These are phyloP conservation scores for Apis cerana DNA, from an alignment of 1,140 invertebrate genomes.

Conservation along the genomic window DNA sequence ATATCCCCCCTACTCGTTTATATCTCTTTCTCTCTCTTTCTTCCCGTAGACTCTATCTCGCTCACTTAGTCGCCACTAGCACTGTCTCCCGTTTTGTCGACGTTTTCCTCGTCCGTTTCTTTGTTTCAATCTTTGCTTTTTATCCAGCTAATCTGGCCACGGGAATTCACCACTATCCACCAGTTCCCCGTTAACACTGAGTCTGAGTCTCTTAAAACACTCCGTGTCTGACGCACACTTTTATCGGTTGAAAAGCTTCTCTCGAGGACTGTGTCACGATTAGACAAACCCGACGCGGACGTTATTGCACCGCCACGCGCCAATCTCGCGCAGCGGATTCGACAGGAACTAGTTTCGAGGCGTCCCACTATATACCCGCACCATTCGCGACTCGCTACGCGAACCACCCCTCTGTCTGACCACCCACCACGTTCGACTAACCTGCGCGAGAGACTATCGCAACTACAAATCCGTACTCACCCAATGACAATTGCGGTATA, in stretches of 20 bases:
- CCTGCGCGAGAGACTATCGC: conserved; percentile 49
- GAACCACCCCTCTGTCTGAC: conserved; percentile 25
- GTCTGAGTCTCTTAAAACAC: not conserved
- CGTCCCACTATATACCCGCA: conserved; percentile 62
- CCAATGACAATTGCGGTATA: conserved; percentile 40
- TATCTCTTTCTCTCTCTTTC: conserved; percentile 23
- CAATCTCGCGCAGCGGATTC: conserved; percentile 76
- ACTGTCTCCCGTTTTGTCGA: conserved; percentile 5
- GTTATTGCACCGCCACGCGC: conserved; percentile 79
- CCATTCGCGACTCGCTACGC: conserved; percentile 56
- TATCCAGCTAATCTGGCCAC: not conserved
- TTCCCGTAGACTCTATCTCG: not conserved
- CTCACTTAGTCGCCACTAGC: conserved; percentile 4
- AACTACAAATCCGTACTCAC: conserved; percentile 56
- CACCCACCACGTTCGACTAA: conserved; percentile 22
- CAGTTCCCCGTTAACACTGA: conserved; percentile 5
- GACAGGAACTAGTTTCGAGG: conserved; percentile 71
- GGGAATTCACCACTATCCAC: conserved; percentile 8
- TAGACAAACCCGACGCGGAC: conserved; percentile 76
- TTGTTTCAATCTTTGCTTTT: not conserved
- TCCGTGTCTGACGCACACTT: conserved; percentile 20
- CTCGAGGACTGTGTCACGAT: conserved; percentile 67
- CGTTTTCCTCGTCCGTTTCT: not conserved
- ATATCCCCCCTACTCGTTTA: not conserved
- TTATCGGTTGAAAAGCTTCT: conserved; percentile 33